Conservation (phyloP, 2,797 vertebrate species). For the Loris lydekkerianus region DNA sequence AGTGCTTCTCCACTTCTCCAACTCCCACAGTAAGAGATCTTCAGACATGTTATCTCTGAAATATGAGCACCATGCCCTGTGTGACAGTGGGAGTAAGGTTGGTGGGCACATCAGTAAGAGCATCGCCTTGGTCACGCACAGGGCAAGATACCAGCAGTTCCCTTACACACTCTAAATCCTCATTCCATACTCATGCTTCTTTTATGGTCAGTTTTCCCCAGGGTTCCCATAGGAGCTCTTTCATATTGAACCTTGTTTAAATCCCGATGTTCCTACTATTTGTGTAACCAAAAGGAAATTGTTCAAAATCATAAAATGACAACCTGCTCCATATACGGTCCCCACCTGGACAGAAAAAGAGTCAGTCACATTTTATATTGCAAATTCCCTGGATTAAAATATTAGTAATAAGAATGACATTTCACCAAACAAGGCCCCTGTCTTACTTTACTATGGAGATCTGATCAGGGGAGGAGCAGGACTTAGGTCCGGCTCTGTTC, state of each 20-base stretch:
- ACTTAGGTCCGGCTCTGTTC: neutral
- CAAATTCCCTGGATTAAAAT: neutral
- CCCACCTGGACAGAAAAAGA: neutral
- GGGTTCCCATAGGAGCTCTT: neutral
- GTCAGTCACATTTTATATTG: neutral
- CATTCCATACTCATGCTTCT: neutral
- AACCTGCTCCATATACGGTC: neutral
- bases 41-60: neutral
- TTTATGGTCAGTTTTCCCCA: neutral
- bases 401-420: neutral
- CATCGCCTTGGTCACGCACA: neutral
- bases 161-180: neutral
- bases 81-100: neutral
- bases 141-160: neutral
- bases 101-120: neutral
- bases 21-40: neutral
- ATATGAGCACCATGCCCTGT: neutral
- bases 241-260: neutral
- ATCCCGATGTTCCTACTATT: neutral
- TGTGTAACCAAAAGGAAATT: neutral
- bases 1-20: too few species aligned
- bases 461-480: neutral
- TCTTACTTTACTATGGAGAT: neutral
- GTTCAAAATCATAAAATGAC: neutral
- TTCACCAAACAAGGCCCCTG: neutral